Conservation (phyloP, 2,888 invertebrate species). For the Pachliopta kotzebuea region DNA sequence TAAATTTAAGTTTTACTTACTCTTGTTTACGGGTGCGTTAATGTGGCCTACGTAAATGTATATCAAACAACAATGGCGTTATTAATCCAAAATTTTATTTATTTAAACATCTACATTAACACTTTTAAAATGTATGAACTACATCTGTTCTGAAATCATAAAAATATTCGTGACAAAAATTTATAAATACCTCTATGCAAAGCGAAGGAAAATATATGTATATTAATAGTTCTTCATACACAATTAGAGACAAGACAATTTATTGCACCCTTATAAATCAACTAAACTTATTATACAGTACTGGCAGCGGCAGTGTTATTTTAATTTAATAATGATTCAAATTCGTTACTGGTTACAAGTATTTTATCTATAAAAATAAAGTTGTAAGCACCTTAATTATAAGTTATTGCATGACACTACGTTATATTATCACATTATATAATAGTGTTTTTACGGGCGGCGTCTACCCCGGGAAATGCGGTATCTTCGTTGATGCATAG, state of each 20-base stretch:
- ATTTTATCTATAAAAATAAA: slow-evolving; percentile 16
- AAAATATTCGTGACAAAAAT: background rate
- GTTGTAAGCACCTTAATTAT: slow-evolving; percentile 20
- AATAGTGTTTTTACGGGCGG: slow-evolving; percentile 32
- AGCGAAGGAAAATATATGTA: too few relatives aligned
- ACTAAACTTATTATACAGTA: slow-evolving; percentile 27
- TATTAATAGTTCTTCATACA: background rate
- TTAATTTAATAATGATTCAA: slow-evolving; percentile 1
- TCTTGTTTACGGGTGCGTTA: background rate
- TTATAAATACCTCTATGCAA: background rate
- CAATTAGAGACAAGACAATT: background rate
- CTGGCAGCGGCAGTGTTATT: slow-evolving; percentile 22
- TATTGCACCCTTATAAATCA: background rate
- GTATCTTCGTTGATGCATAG: slow-evolving; percentile 33
- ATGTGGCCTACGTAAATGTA: too few relatives aligned
- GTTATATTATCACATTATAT: slow-evolving; percentile 5
- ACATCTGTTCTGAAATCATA: background rate
- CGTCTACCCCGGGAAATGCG: slow-evolving; percentile 50
- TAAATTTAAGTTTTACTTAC: background rate
- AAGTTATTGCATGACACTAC: slow-evolving; percentile 3
- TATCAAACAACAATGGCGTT: too few relatives aligned
- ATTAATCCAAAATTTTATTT: too few relatives aligned
- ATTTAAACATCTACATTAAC: background rate
- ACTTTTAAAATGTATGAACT: slow-evolving; percentile 1
- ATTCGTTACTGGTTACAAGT: background rate